Base-by-base conservation (phyloP, 1,140 invertebrate species). In the Drosophila gunungcola region DNA sequence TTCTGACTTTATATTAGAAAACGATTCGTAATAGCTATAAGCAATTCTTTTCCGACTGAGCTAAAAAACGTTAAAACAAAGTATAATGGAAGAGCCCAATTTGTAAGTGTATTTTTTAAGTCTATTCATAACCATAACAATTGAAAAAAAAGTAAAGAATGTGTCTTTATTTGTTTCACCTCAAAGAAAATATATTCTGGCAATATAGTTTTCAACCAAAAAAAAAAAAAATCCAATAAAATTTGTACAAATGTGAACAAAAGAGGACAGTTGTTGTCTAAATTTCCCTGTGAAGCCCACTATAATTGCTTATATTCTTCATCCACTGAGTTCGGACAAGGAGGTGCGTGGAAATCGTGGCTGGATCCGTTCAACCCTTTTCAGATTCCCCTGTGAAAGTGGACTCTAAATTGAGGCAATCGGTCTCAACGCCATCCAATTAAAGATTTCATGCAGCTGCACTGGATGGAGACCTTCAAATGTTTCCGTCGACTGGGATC, bases 361-460 rank as follows among this genome's bases (percentile, higher is more conserved):
- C 3, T 13, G 42, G 21, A 38, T 29, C 51, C 27, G 29, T 7
- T 25, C 21, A 69, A 68, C 51, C 42, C 64, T 69, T 68, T 27
- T 21, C 16, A 9, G 1, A 12, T 41, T 45, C 48, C 60, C 53
- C 46, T 75, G 64, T 51, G 62, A 79, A 73, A 77, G 69, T 54
- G 73, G 63, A 48, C 75, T 69, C 63, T 69, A 74, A 74, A 74
- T 74, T 70, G 67, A 58, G 42, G 46, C 13, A 52, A 61, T 39
- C 36, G 53, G 34, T 52, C 36, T 49, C 58, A 78, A 65, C 42
- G 42, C 46, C 74, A 38, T 41, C 60, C 42, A 83, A 75, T 79
- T 75, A 72, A 72, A 42, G 63, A 77, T 73, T 55, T 74, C 42
- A 57, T 79, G 80, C 80, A 82, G 80, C 69, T 83, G 75, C 80